phyloP scores from a whole-genome alignment of 2,113 vertebrate species.

The Elephantulus edwardii region DNA sequence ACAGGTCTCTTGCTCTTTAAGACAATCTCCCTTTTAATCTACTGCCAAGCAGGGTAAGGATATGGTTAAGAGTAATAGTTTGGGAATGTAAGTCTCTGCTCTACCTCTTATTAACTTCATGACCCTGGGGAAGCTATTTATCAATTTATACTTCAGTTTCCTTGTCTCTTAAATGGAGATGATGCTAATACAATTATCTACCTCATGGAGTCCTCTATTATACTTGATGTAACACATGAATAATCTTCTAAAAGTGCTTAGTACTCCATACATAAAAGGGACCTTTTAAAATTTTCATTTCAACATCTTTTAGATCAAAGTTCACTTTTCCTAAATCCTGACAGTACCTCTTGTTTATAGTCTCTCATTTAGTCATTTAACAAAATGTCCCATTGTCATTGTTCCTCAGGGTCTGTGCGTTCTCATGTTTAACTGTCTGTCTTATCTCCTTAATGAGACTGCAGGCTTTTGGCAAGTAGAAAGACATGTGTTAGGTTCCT shows the following conservation, averaged over 20 bases:
- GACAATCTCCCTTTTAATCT: not conserved
- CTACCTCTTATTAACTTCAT: not conserved
- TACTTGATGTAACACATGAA: accelerated
- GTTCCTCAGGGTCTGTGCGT: not conserved
- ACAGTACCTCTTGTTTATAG: not conserved
- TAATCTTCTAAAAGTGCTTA: not conserved
- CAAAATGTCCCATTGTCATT: not conserved
- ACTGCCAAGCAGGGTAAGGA: not conserved
- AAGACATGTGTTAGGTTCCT: not conserved
- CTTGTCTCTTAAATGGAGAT: not conserved
- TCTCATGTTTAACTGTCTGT: not conserved
- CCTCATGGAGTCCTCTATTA: not conserved
- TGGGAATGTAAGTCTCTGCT: not conserved
- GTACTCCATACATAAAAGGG: not conserved
- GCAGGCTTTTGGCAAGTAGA: not conserved
- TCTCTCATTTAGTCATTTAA: not conserved
- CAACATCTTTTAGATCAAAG: not conserved
- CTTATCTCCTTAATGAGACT: not conserved
- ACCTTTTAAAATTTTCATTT: not conserved
- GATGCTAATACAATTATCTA: not conserved
- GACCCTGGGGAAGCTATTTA: not conserved
- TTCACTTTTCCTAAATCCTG: constrained; percentile 16
- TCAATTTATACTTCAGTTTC: not conserved
- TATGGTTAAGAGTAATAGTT: not conserved
- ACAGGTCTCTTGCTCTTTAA: not conserved